Percentiles rank a stretch among this genome's conserved stretches.
phyloP scores from a whole-genome alignment of 2,113 vertebrate genomes.

The Oryzias javanicus region DNA sequence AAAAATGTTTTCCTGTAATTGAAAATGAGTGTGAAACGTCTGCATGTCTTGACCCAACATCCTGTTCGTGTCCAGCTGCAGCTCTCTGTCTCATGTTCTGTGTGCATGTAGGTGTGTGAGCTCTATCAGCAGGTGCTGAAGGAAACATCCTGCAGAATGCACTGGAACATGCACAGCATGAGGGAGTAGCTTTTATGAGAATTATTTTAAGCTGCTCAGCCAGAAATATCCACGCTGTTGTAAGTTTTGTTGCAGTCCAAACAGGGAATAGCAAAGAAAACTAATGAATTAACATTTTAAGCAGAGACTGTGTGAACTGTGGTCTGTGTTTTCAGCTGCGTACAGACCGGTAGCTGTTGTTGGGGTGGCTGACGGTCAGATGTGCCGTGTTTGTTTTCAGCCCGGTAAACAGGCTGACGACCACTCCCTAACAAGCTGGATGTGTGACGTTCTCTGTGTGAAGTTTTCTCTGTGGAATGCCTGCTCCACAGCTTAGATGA shows the following conservation, averaged over 20 bases:
- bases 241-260: constrained; percentile 27
- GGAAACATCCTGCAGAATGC: constrained; percentile 17
- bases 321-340: constrained; percentile 1
- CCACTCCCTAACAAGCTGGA: no score
- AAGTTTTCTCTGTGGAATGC: neutral
- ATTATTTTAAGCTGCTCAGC: constrained; percentile 42
- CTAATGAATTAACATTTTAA: constrained; percentile 38
- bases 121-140: constrained; percentile 34
- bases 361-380: constrained; percentile 31
- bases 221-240: constrained; percentile 53
- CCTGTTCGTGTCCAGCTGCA: neutral
- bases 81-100: neutral
- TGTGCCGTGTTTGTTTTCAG: constrained; percentile 23
- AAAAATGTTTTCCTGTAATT: neutral
- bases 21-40: no score
- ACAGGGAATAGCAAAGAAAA: constrained; percentile 36
- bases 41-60: no score
- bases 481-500: neutral
- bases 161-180: constrained; percentile 34
- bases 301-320: constrained; percentile 11
- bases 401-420: no score
- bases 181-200: constrained; percentile 36
- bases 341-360: neutral
- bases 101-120: neutral
- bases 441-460: no score